These are phyloP conservation scores for Sinocyclocheilus anshuiensis DNA, from an alignment of 2,113 vertebrate species.

Conservation along the genomic window DNA sequence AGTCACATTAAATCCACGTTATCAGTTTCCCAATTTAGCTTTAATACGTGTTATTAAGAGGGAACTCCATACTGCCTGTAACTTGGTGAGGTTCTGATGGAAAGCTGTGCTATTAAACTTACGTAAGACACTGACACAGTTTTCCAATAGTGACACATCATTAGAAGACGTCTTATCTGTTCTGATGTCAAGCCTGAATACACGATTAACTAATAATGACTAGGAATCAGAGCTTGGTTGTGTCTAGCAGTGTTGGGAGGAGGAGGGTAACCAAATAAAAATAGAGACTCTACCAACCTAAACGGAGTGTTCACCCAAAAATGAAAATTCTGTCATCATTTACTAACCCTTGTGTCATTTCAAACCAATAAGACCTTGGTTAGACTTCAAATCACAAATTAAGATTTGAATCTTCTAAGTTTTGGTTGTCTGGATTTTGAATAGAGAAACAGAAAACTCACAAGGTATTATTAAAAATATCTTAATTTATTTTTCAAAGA, in stretches of 20 bases:
- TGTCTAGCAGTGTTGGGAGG: not conserved
- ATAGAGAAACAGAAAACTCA: too few relatives aligned
- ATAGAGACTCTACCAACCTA: not conserved
- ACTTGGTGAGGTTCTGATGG: not conserved
- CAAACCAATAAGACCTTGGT: not conserved
- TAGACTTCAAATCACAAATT: not conserved
- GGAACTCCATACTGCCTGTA: not conserved
- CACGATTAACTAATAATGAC: conserved; percentile 3
- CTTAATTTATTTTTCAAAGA: not conserved
- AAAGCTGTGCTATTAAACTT: conserved; percentile 20
- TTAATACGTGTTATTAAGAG: conserved; percentile 23
- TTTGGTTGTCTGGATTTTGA: too few relatives aligned
- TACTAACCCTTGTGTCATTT: not conserved
- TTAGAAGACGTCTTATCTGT: not conserved
- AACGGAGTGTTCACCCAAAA: not conserved
- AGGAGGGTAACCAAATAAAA: not conserved
- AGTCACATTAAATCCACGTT: not conserved
- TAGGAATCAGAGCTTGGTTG: not conserved
- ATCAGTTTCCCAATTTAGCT: conserved; percentile 32
- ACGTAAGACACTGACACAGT: conserved; percentile 13
- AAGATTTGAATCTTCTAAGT: too few relatives aligned
- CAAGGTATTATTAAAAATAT: not conserved
- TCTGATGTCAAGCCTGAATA: conserved; percentile 22
- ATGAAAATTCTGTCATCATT: not conserved
- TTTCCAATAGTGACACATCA: not conserved